A percentile compares a stretch with the other conserved stretches of the same genome.
phyloP scores from a whole-genome alignment of 2,888 invertebrate species.

The Salpingus planirostris region DNA sequence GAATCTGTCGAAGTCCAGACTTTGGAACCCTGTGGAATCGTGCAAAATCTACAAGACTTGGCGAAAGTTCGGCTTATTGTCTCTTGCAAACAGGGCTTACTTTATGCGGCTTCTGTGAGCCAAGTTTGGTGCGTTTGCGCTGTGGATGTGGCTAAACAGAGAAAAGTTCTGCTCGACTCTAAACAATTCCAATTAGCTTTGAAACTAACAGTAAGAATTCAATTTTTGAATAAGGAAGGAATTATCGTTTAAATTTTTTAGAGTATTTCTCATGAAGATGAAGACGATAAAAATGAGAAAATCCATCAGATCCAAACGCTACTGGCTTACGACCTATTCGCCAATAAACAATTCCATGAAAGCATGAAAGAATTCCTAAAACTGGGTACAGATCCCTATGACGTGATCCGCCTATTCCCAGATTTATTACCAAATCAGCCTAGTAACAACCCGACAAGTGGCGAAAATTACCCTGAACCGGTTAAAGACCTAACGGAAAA shows the following conservation, averaged over 20 bases:
- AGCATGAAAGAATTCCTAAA: conserved; percentile 89
- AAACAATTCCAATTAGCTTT: conserved; percentile 93
- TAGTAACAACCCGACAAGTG: conserved; percentile 24
- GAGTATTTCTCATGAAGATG: conserved; percentile 74
- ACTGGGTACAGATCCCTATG: conserved; percentile 86
- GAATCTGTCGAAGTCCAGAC: conserved; percentile 67
- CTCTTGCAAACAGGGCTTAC: conserved; percentile 64
- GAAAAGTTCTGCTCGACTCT: conserved; percentile 72
- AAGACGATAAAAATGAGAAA: conserved; percentile 70
- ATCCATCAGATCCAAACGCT: conserved; percentile 83
- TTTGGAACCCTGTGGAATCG: conserved; percentile 67
- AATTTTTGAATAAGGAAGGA: background rate
- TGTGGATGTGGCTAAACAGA: conserved; percentile 74
- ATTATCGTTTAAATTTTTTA: no score
- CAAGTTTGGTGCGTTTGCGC: conserved; percentile 84
- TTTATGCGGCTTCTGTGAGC: conserved; percentile 80
- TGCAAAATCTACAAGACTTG: conserved; percentile 72
- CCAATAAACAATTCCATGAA: conserved; percentile 76
- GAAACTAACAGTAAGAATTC: conserved; percentile 77
- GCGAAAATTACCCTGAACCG: conserved; percentile 36
- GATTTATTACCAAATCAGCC: conserved; percentile 53
- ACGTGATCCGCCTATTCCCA: conserved; percentile 92
- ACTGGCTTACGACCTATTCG: conserved; percentile 86
- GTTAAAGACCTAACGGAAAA: conserved; percentile 61
- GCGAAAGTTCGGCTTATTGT: conserved; percentile 67